Percentiles rank a stretch among this genome's conserved stretches.
Conservation (phyloP, 2,797 vertebrate species). For the Paguma larvata region DNA sequence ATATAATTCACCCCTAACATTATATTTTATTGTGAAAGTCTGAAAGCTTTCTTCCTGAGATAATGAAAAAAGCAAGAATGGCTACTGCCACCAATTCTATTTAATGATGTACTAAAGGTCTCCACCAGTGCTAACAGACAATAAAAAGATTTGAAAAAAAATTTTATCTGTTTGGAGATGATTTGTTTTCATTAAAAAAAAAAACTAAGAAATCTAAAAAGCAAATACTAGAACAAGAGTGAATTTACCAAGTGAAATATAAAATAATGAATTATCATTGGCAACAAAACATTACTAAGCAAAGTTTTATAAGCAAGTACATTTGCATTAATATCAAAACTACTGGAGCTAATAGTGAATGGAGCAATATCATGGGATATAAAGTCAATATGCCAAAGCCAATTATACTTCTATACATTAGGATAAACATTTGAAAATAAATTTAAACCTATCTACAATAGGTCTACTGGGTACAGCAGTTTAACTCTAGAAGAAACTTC, state of each 20-base stretch:
- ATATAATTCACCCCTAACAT: not conserved
- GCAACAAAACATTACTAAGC: not conserved
- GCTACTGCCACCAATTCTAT: not conserved
- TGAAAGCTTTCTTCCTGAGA: not conserved
- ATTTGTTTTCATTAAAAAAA: not conserved
- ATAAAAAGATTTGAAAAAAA: not conserved
- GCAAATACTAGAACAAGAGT: not conserved
- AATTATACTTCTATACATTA: not conserved
- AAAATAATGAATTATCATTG: not conserved
- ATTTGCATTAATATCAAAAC: not conserved
- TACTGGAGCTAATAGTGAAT: not conserved
- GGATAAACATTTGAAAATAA: not conserved
- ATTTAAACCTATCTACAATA: not conserved
- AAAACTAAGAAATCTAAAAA: not conserved
- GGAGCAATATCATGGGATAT: not conserved
- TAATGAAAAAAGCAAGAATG: not conserved
- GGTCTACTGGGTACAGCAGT: not conserved
- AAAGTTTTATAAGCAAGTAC: not conserved
- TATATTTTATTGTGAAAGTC: not conserved
- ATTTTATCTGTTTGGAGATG: not conserved
- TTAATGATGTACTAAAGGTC: not conserved
- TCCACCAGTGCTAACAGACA: not conserved
- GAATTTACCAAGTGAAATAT: constrained; percentile 3
- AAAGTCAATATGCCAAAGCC: not conserved
- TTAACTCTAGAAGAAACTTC: not conserved